These are phyloP conservation scores for Octopus sinensis DNA, from an alignment of 1,140 invertebrate genomes.

Conservation along the genomic window DNA sequence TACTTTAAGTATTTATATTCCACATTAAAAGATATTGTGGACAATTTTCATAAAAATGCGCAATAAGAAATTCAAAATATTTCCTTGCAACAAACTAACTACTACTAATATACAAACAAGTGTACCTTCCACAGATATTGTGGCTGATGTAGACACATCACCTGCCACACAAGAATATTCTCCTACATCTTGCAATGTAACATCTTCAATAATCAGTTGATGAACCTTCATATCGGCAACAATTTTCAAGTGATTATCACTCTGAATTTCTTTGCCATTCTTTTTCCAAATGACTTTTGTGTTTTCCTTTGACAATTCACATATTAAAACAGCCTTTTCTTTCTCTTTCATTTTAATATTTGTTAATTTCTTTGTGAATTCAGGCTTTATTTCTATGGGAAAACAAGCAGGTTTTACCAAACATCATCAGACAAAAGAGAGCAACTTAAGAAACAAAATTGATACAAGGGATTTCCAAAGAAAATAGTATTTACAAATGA, in stretches of 20 bases:
- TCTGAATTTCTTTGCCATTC: conserved; percentile 66
- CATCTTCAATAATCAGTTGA: conserved; percentile 45
- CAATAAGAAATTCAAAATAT: too few relatives aligned
- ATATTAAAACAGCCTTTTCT: conserved; percentile 13
- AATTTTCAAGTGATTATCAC: conserved; percentile 72
- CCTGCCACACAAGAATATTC: conserved; percentile 47
- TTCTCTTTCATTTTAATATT: conserved; percentile 13
- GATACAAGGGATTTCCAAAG: too few relatives aligned
- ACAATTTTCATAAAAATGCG: too few relatives aligned
- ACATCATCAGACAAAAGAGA: too few relatives aligned
- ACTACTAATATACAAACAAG: background rate
- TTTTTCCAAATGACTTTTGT: conserved; percentile 73
- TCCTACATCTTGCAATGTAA: conserved; percentile 43
- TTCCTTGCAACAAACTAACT: too few relatives aligned
- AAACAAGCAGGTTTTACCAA: background rate
- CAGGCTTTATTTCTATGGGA: conserved; percentile 10
- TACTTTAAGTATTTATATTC: too few relatives aligned
- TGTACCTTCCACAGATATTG: conserved; percentile 47
- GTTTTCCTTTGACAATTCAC: conserved; percentile 37
- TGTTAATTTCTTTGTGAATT: conserved; percentile 13
- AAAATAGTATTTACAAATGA: too few relatives aligned
- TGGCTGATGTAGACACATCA: conserved; percentile 44
- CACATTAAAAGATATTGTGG: too few relatives aligned
- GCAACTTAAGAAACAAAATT: too few relatives aligned
- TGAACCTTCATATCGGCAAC: conserved; percentile 44